Evolutionary conservation across 2,113 vertebrate genomes (phyloP).

Genomic region (Odontophorus gujanensis): DNA sequence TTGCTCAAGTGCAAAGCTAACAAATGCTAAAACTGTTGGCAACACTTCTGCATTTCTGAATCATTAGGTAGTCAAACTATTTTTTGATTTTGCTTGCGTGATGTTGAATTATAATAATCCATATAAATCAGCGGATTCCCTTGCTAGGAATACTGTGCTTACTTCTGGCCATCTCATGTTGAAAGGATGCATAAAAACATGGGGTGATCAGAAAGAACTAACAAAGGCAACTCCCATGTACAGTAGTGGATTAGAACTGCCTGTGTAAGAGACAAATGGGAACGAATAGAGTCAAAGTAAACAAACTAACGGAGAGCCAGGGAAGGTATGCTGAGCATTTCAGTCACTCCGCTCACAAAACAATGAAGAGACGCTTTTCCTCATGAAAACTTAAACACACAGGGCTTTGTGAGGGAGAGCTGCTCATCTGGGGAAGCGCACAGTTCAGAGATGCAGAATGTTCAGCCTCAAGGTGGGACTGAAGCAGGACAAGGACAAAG

Average conservation of each 20-base stretch:
- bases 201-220: not conserved
- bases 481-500: not conserved
- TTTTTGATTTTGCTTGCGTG: conserved; percentile 57
- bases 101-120: conserved; percentile 41
- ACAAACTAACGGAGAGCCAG: not conserved
- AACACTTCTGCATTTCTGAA: conserved; percentile 64
- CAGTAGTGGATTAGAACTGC: conserved; percentile 11
- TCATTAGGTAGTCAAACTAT: conserved; percentile 68
- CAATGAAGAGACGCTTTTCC: not conserved
- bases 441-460: not conserved
- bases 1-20: conserved; percentile 58
- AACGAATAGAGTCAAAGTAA: conserved; percentile 22
- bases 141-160: not conserved
- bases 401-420: not conserved
- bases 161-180: not conserved
- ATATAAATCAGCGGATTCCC: conserved; percentile 23
- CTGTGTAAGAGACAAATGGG: not conserved
- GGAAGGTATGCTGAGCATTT: not conserved
- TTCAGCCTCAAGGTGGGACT: not conserved
- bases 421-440: not conserved
- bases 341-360: not conserved
- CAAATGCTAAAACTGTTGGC: conserved; percentile 65
- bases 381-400: not conserved
- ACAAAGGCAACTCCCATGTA: not conserved
- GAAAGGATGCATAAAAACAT: not conserved